These are phyloP conservation scores for Branchinecta sandiegonensis DNA, from an alignment of 2,888 invertebrate genomes.

Conservation along the genomic window DNA sequence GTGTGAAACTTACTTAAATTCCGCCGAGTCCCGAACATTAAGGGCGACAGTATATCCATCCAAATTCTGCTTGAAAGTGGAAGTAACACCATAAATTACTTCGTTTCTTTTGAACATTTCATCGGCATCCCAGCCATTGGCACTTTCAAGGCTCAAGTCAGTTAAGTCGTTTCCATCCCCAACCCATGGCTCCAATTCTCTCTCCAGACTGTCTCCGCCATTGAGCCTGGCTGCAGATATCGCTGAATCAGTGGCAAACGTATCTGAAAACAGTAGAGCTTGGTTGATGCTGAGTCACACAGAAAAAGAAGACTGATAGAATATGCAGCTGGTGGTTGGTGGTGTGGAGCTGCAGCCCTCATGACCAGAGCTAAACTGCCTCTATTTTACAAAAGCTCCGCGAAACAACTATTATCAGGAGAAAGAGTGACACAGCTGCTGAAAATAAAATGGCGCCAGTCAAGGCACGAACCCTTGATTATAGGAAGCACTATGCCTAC, in stretches of 20 bases:
- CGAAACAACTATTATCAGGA: too few species aligned
- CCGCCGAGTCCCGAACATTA: slow-evolving; percentile 69
- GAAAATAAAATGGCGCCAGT: too few species aligned
- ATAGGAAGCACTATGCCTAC: too few species aligned
- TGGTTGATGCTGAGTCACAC: not conserved
- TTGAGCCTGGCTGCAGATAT: slow-evolving; percentile 61
- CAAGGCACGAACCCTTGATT: too few species aligned
- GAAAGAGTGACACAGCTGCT: too few species aligned
- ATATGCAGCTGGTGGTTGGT: not conserved
- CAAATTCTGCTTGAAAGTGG: slow-evolving; percentile 78
- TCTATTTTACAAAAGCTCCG: too few species aligned
- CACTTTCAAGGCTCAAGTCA: slow-evolving; percentile 51
- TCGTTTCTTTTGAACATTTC: slow-evolving; percentile 95
- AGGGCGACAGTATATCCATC: slow-evolving; percentile 81
- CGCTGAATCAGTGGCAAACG: slow-evolving; percentile 74
- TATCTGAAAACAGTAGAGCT: slow-evolving; percentile 33
- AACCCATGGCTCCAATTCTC: slow-evolving; percentile 83
- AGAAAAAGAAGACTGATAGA: not conserved
- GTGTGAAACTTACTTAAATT: slow-evolving; percentile 46
- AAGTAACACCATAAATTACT: slow-evolving; percentile 74
- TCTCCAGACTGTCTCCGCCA: slow-evolving; percentile 52
- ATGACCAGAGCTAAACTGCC: too few species aligned
- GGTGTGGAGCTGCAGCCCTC: too few species aligned
- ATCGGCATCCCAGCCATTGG: slow-evolving; percentile 87
- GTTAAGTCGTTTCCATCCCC: slow-evolving; percentile 42